Percentiles rank a stretch among this genome's conserved stretches.
Conservation (phyloP, 2,113 vertebrate species). For the Nanorana parkeri region DNA sequence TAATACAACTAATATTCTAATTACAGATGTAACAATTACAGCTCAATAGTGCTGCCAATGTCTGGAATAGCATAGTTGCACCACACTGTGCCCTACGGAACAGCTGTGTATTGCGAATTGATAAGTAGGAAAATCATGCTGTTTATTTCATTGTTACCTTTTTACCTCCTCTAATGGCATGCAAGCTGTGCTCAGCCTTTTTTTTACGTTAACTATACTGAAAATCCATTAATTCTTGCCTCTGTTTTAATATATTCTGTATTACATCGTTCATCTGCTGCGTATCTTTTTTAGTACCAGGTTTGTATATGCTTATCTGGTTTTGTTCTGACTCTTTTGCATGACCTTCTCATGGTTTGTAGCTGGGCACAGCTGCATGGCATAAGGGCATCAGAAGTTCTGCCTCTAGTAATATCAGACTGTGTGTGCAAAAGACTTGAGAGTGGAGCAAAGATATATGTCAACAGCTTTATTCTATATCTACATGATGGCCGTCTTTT, state of each 20-base stretch:
- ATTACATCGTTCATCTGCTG: background rate
- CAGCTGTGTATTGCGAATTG: constrained; percentile 21
- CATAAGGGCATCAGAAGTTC: constrained; percentile 36
- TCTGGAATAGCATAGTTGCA: background rate
- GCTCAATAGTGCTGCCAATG: no score
- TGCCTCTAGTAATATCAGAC: constrained; percentile 25
- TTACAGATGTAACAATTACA: no score
- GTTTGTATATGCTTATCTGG: background rate
- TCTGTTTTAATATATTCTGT: background rate
- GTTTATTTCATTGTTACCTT: background rate
- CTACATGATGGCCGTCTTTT: background rate
- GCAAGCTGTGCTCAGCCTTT: background rate
- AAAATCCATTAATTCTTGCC: background rate
- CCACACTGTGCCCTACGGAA: background rate
- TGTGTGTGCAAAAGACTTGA: background rate
- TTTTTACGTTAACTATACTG: background rate
- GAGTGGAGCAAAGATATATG: background rate
- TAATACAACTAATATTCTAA: no score
- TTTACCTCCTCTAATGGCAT: background rate
- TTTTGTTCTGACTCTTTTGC: background rate
- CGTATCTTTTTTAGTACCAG: background rate
- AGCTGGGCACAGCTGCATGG: constrained; percentile 40
- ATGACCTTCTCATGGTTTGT: background rate
- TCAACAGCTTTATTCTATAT: constrained; percentile 17
- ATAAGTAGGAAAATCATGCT: background rate